Percentiles rank a stretch among this genome's conserved stretches.
Conservation (phyloP, 2,797 vertebrate species). For the Gallirallus australis region DNA sequence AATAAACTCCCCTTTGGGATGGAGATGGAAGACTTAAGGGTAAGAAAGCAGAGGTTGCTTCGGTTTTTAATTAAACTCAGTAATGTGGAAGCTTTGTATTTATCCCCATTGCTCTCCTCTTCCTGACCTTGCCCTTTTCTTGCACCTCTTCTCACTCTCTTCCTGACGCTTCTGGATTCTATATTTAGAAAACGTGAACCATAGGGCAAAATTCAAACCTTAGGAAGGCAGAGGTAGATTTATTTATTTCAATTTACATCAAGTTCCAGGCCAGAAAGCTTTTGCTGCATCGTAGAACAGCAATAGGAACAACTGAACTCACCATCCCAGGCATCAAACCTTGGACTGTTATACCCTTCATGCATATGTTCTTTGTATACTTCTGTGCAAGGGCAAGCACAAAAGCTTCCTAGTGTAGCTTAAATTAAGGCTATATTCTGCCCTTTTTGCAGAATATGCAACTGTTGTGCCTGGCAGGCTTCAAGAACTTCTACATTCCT, state of each 20-base stretch:
- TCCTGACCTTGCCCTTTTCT: background rate
- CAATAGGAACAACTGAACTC: background rate
- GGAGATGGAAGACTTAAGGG: background rate
- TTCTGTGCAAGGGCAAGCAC: background rate
- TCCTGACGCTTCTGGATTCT: background rate
- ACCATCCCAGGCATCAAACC: background rate
- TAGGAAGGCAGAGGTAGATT: background rate
- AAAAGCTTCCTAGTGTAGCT: background rate
- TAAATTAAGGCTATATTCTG: background rate
- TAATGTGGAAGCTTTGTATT: background rate
- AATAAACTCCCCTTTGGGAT: background rate
- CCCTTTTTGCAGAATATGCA: background rate
- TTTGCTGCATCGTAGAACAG: background rate
- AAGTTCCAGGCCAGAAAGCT: background rate
- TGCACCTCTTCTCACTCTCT: background rate
- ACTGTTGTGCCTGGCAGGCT: background rate
- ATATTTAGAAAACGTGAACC: background rate
- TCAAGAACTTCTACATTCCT: background rate
- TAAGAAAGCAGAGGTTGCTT: background rate
- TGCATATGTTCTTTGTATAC: accelerated
- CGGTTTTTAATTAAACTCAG: no score
- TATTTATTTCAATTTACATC: background rate
- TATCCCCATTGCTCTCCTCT: background rate
- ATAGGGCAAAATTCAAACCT: background rate
- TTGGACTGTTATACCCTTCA: background rate